phyloP scores from a whole-genome alignment of 2,888 invertebrate genomes.

The Meiosimyza decipiens region DNA sequence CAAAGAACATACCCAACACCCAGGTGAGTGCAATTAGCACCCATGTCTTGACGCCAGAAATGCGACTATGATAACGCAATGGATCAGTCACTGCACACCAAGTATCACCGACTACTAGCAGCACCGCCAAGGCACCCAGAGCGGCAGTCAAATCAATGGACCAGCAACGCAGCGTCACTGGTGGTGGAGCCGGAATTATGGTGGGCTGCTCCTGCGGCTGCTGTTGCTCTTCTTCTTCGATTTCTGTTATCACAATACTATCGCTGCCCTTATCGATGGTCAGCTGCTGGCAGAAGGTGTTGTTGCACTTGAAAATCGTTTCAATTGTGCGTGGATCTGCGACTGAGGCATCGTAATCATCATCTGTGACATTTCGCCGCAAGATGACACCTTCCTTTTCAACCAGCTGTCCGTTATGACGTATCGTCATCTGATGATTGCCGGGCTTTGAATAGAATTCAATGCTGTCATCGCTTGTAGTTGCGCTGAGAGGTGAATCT shows the following conservation, averaged over 20 bases:
- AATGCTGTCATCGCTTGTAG: constrained; percentile 54
- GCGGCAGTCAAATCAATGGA: constrained; percentile 65
- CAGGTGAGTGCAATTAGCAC: constrained; percentile 66
- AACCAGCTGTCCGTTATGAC: constrained; percentile 57
- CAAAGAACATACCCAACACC: constrained; percentile 64
- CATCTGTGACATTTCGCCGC: constrained; percentile 44
- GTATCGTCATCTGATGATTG: constrained; percentile 59
- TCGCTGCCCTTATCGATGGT: constrained; percentile 59
- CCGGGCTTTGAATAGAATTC: constrained; percentile 60
- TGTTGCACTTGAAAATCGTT: constrained; percentile 60
- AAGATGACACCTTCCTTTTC: constrained; percentile 59
- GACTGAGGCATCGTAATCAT: neutral
- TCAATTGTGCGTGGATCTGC: constrained; percentile 49
- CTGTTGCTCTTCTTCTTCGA: constrained; percentile 51
- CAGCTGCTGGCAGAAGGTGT: constrained; percentile 57
- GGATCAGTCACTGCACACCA: constrained; percentile 73
- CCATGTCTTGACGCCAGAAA: constrained; percentile 66
- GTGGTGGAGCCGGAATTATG: constrained; percentile 16
- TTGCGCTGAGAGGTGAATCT: constrained; percentile 36
- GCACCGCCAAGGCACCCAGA: constrained; percentile 64
- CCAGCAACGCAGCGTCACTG: constrained; percentile 60
- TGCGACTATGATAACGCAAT: constrained; percentile 70
- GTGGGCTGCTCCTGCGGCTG: constrained; percentile 40
- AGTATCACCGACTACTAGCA: constrained; percentile 69
- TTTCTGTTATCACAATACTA: constrained; percentile 59